Base-by-base conservation (phyloP, 2,888 invertebrate genomes). In the Xanthia icteritia region DNA sequence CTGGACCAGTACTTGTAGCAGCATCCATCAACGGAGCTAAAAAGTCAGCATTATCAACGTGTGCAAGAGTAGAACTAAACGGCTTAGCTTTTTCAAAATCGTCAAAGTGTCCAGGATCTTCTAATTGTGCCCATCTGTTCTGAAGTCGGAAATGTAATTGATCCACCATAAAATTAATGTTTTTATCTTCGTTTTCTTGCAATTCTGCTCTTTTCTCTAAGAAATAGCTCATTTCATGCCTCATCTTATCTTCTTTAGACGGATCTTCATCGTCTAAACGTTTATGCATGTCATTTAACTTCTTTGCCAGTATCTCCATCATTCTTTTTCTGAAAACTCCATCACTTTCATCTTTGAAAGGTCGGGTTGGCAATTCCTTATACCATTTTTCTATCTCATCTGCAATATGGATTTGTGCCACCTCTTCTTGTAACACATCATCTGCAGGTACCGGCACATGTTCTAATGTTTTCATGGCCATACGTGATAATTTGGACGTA, bases 341-440 rank as follows among this genome's bases (percentile, higher is more conserved):
- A 51, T 92, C 89, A 48, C 79, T 72, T 56, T 86, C 84, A 45
- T 89, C 89, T 51, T 81, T 63, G 54, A 87, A 79, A 54, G 87
- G 81, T 23, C 73, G 58, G 0, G 90, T 78, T 11, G 93, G 93
- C 58, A 94, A 86, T 70, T 90, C 89, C 42, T 85, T 88, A 77
- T 92, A 92, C 93, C 94, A 94, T 65, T 92, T 86, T 39, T 93
- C 92, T 23, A 95, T 89, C 85, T 94, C 94, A 27, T 92, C 86
- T 36, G 90, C 91, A 73, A 95, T 80, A 73, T 92, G 87, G 48
- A 95, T 92, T 88, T 93, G 92, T 80, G 94, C 91, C 3, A 92
- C 91, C 87, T 94, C 92, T 42, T 92, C 89, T 77, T 88, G 87
- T 36, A 95, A 81, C 20, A 86, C 81, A 51, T 91, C 88, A 48